These are phyloP conservation scores for Drosophila differens DNA, from an alignment of 2,888 invertebrate genomes.

Conservation along the genomic window DNA sequence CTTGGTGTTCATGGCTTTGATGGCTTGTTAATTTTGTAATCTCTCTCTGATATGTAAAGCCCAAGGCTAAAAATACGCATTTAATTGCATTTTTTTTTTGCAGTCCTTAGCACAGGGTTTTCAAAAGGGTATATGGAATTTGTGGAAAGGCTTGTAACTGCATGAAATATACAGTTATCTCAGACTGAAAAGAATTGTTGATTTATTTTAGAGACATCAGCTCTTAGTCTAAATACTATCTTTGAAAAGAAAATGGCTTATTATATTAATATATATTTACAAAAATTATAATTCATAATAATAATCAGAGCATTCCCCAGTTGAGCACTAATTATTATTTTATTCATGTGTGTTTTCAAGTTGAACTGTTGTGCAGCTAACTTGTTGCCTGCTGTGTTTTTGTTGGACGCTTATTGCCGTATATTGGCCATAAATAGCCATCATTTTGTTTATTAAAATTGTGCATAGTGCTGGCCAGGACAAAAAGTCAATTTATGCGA, in stretches of 20 bases:
- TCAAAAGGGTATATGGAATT: not conserved
- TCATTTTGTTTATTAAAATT: conserved; percentile 50
- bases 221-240: not conserved
- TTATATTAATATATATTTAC: not conserved
- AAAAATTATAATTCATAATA: not conserved
- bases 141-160: not conserved
- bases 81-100: conserved; percentile 45
- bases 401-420: conserved; percentile 16
- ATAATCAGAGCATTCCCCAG: conserved; percentile 1
- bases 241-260: not conserved
- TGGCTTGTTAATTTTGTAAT: conserved; percentile 51
- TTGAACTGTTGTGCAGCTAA: conserved; percentile 6
- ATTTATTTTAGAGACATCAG: not conserved
- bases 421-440: conserved; percentile 43
- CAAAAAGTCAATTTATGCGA: conserved; percentile 75
- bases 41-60: conserved; percentile 12
- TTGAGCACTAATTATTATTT: not conserved
- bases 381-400: conserved; percentile 16
- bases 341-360: conserved; percentile 6
- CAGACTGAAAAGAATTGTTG: not conserved
- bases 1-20: conserved; percentile 25
- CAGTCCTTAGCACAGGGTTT: not conserved
- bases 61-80: conserved; percentile 39
- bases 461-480: conserved; percentile 32
- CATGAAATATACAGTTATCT: not conserved